Percentiles rank a stretch among this genome's conserved stretches.
These are phyloP conservation scores for Protonibea diacanthus DNA, from an alignment of 2,797 vertebrate species.

Conservation along the genomic window DNA sequence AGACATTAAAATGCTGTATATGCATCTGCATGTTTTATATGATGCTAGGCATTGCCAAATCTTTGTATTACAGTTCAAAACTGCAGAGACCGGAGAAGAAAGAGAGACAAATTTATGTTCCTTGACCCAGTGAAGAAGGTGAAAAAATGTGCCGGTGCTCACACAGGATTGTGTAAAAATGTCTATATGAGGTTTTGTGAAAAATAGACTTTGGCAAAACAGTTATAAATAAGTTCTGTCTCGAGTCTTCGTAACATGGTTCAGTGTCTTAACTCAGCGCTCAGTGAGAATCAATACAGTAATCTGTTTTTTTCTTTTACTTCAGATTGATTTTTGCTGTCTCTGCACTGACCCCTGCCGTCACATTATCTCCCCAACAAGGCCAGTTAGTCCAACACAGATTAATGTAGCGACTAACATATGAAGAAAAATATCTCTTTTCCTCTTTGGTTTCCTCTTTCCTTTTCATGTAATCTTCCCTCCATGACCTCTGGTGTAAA, in stretches of 20 bases:
- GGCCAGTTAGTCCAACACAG: slow-evolving; percentile 82
- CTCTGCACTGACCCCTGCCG: slow-evolving; percentile 83
- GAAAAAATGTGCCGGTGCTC: neutral
- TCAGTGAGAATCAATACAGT: slow-evolving; percentile 81
- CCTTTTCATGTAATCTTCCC: slow-evolving; percentile 21
- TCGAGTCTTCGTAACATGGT: slow-evolving; percentile 59
- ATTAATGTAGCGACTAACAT: slow-evolving; percentile 77
- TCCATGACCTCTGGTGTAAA: slow-evolving; percentile 22
- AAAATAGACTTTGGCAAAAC: slow-evolving; percentile 46
- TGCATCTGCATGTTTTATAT: slow-evolving; percentile 5
- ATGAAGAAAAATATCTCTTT: slow-evolving; percentile 65
- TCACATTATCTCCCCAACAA: slow-evolving; percentile 86
- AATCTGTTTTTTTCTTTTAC: slow-evolving; percentile 80
- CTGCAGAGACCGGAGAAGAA: neutral
- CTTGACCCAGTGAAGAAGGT: slow-evolving; percentile 4
- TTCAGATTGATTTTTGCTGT: slow-evolving; percentile 83
- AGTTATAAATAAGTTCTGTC: slow-evolving; percentile 56
- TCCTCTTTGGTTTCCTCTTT: slow-evolving; percentile 39
- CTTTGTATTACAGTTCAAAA: slow-evolving; percentile 18
- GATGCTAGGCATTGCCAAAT: slow-evolving; percentile 1
- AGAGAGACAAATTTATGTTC: slow-evolving; percentile 1
- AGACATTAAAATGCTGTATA: neutral
- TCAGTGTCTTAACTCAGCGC: slow-evolving; percentile 75
- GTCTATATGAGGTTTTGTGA: slow-evolving; percentile 18
- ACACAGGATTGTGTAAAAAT: slow-evolving; percentile 12